A percentile compares a stretch with the other conserved stretches of the same genome.
Conservation (phyloP, 2,888 invertebrate genomes). For the Melanophora roralis region DNA sequence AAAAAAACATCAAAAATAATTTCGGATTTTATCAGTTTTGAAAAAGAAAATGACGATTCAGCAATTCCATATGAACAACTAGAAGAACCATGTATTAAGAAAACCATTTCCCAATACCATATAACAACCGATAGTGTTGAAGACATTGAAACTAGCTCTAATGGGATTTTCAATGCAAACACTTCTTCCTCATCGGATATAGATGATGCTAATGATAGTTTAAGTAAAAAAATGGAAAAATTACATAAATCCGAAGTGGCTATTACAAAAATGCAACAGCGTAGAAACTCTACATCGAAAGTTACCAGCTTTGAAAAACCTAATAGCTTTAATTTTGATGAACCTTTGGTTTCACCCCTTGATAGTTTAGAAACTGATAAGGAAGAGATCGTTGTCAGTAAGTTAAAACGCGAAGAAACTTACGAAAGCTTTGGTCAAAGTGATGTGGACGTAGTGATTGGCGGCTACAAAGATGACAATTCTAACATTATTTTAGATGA, state of each 20-base stretch:
- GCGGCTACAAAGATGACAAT: slow-evolving; percentile 56
- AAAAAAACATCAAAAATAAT: slow-evolving; percentile 13
- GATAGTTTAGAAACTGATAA: slow-evolving; percentile 67
- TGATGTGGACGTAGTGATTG: slow-evolving; percentile 69
- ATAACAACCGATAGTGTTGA: neutral
- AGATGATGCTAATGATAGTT: slow-evolving; percentile 62
- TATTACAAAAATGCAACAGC: slow-evolving; percentile 70
- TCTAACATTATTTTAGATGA: neutral
- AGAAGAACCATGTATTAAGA: slow-evolving; percentile 65
- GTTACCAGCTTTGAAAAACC: slow-evolving; percentile 24
- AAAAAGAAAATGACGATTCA: slow-evolving; percentile 6
- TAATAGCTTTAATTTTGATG: slow-evolving; percentile 65
- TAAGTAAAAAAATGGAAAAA: slow-evolving; percentile 68
- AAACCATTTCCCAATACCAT: slow-evolving; percentile 28
- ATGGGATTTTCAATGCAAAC: neutral
- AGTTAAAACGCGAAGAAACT: slow-evolving; percentile 67
- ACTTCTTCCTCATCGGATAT: slow-evolving; percentile 7
- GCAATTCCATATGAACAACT: slow-evolving; percentile 56
- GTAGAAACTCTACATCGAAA: slow-evolving; percentile 66
- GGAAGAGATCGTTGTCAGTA: slow-evolving; percentile 68
- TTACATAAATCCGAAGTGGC: slow-evolving; percentile 69
- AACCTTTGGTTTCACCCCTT: slow-evolving; percentile 67
- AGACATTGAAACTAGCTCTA: neutral
- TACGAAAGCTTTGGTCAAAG: slow-evolving; percentile 71
- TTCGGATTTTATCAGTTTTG: slow-evolving; percentile 56